Evolutionary conservation across 2,113 vertebrate genomes (phyloP), one percentile per base, ranked within the genome.

Genomic region (Brachionichthys hirsutus): DNA sequence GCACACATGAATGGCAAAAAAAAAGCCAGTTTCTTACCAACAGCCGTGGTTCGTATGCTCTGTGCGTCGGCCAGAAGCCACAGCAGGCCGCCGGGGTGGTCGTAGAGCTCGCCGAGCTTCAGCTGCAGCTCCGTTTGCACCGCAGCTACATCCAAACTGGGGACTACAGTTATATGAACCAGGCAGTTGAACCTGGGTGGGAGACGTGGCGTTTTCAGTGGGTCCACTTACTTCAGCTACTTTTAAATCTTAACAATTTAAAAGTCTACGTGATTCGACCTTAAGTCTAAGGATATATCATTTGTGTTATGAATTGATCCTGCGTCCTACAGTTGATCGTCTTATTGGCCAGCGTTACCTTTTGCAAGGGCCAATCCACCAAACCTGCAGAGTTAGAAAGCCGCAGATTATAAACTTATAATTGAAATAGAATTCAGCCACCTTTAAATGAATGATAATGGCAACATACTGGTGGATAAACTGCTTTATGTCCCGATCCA

Each of bases 161-260:
- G 89, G 42, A 70, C 67, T 16, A 88, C 80, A 1, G 6, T 88
- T 4, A 84, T 9, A 13, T 89, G 58, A 30, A 79, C 80, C 74
- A 85, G 51, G 49, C 85, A 76, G 15, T 62, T 4, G 52, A 85
- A 92, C 50, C 89, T 92, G 12, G 13, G 47, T 13, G 24, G 14
- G 17, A 43, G 34, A 67, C 9, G 2, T 4, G 8, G 10, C 8
- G 10, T 49, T 15, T 34, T 40, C 14, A 12, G 14, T 12, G 14
- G 36, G 49, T 3, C 9, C 3, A 17, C 5, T 1, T 4, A 34
- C 12, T 40, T 6, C 38, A 16, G 2, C 53, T 55, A 17, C n/a
- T n/a, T n/a, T n/a, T n/a, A n/a, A n/a, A n/a, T n/a, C n/a, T n/a
- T n/a, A n/a, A n/a, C n/a, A n/a, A n/a, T n/a, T n/a, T n/a, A n/a